These are phyloP conservation scores for Aphaenogaster rudis DNA, from an alignment of 1,140 invertebrate species.

Conservation along the genomic window DNA sequence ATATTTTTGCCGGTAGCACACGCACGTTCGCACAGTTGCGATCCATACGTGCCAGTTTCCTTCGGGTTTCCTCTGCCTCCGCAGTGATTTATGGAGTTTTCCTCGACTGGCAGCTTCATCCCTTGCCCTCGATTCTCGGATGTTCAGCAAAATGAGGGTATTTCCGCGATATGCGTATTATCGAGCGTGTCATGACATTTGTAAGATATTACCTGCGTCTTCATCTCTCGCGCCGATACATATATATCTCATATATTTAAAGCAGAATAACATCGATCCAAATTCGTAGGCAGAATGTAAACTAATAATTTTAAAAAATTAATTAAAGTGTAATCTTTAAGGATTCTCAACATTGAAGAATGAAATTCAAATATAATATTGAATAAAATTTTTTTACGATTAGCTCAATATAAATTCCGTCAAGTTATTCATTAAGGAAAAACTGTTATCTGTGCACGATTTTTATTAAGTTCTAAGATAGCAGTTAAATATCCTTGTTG, in stretches of 20 bases:
- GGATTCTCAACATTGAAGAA: neutral
- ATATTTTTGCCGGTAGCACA: slow-evolving; percentile 64
- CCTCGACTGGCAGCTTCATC: slow-evolving; percentile 71
- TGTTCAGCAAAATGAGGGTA: slow-evolving; percentile 62
- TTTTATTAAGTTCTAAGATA: slow-evolving; percentile 3
- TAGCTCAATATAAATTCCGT: neutral
- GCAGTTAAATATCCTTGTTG: neutral
- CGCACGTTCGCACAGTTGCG: slow-evolving; percentile 80
- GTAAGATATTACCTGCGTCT: slow-evolving; percentile 47
- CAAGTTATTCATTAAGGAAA: neutral
- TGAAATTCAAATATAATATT: neutral
- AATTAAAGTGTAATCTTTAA: neutral
- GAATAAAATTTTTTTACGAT: neutral
- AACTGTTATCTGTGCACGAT: neutral
- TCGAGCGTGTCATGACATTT: slow-evolving; percentile 56
- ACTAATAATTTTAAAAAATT: neutral
- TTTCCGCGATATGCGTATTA: slow-evolving; percentile 63
- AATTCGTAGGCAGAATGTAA: neutral
- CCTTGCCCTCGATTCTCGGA: slow-evolving; percentile 64
- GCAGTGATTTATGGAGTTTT: slow-evolving; percentile 78
- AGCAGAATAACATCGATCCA: neutral
- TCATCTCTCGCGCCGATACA: slow-evolving; percentile 25
- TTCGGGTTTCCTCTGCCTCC: slow-evolving; percentile 61
- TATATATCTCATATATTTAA: slow-evolving; percentile 14
- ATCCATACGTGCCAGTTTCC: slow-evolving; percentile 59